Base-by-base conservation (phyloP, 1,140 invertebrate species). In the Vollenhovia emeryi region DNA sequence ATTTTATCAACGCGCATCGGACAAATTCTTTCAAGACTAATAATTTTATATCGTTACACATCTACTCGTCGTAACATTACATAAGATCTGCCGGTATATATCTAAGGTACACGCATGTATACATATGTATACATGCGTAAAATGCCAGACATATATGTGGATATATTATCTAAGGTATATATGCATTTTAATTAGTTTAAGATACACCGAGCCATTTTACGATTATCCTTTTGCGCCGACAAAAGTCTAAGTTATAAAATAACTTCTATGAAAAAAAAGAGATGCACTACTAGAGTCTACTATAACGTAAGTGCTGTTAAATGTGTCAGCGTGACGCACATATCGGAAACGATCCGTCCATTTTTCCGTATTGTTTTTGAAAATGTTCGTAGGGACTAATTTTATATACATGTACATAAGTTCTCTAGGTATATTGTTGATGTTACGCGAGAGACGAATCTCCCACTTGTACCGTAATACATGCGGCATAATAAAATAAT, bases 341-440 rank as follows among this genome's bases (percentile, higher is more conserved):
- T 24, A 57, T 82, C 64, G 33, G 2, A 30, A 18, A 27, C 43
- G 73, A 73, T 82, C 78, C 78, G 78, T 82, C 78, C 78, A 73
- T 82, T 45, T 45, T 36, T 36, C 21, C 30, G 7, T 40, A 79
- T 79, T 27, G 18, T 79, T 50, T 33, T 50, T 3, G 9, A 50
- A 66, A 59, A 48, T 4, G 15, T n/a, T 78, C 15, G 13, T 80
- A 71, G 15, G 8, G 2, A 45, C 24, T 82, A 82, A 82, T 82
- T 82, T 73, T 82, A 15, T 80, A 73, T 7, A 73, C 45, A 50
- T 71, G 55, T 4, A 71, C 57, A 71, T 57, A 55, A 57, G 18
- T 27, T 27, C 33, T 55, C n/a, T n/a, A 68, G 30, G 24, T 50
- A 21, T 33, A 40, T 43, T n/a, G 40, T 27, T n/a, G 24, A 82